Evolutionary conservation across 2,888 invertebrate genomes (phyloP).

Genomic region (Aphidius colemani): DNA sequence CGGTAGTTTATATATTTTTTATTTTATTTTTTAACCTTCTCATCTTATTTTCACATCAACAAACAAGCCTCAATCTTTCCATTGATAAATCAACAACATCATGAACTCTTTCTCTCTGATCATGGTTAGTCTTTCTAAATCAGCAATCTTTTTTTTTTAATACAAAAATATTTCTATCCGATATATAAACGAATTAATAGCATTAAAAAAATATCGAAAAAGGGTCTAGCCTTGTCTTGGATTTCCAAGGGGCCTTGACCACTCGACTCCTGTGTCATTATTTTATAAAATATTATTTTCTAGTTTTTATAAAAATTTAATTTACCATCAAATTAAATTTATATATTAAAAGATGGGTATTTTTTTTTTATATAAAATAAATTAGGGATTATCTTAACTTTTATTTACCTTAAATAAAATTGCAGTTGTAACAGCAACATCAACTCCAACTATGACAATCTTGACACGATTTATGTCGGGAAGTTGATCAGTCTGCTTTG

Average conservation of each 20-base stretch:
- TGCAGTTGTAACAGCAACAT: slow-evolving; percentile 48
- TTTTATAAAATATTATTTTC: neutral
- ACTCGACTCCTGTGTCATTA: slow-evolving; percentile 5
- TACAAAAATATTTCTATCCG: no score
- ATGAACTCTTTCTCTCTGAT: slow-evolving; percentile 10
- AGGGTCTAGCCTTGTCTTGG: neutral
- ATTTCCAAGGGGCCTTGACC: slow-evolving; percentile 6
- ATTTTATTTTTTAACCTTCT: slow-evolving; percentile 35
- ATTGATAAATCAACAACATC: slow-evolving; percentile 32
- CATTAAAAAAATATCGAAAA: neutral
- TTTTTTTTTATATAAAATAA: slow-evolving; percentile 21
- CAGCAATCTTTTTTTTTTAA: neutral
- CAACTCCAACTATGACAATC: slow-evolving; percentile 50
- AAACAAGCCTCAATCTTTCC: slow-evolving; percentile 33
- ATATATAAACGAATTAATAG: no score
- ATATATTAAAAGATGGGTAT: slow-evolving; percentile 21
- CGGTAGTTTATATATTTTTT: slow-evolving; percentile 23
- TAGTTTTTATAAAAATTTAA: slow-evolving; percentile 1
- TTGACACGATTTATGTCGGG: slow-evolving; percentile 47
- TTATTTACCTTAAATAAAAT: slow-evolving; percentile 50
- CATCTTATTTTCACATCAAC: slow-evolving; percentile 21
- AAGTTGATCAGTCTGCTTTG: slow-evolving; percentile 41
- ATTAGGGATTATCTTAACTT: no score
- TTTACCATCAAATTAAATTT: neutral
- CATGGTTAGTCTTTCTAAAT: neutral